Base-by-base conservation (phyloP, 1,140 invertebrate species). In the Doryteuthis pealeii region DNA sequence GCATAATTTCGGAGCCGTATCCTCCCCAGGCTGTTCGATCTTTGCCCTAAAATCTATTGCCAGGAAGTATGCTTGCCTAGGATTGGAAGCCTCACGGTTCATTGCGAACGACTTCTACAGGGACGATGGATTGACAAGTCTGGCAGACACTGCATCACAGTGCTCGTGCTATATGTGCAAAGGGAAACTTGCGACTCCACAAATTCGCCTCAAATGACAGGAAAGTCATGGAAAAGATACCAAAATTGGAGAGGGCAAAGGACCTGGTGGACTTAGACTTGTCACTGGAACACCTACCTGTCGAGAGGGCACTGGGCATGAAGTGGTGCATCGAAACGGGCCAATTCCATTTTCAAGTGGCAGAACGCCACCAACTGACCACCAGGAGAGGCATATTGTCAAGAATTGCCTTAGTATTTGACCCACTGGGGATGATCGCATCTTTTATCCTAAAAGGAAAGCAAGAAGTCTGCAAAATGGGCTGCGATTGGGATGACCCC, bases 311-410 rank as follows among this genome's bases (percentile, higher is more conserved):
- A 12, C 67, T 83, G 10, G 81, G 79, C 22, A 68, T 83, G 10
- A 68, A 74, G 18, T 83, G 80, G 81, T 72, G 71, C 72, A 70
- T 82, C 10, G 76, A 83, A 22, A 76, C 74, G 28, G 81, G 82
- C 35, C 68, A 49, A 2, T 79, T 82, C 45, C 70, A 77, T 22
- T 80, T 80, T 62, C 68, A 70, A 49, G 72, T 80, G n/a, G 68
- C 32, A 10, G 62, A 77, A 18, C 68, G 73, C 18, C 74, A 78
- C 43, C 70, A 72, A 58, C 75, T 79, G 10, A n/a, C 76, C 15
- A 80, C 77, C 6, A 45, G 77, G 6, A 58, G 79, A 15, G 79
- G 76, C 49, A 73, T 80, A 10, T 35, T 83, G 14, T 78, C 79
- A n/a, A 79, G 70, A 14, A 72, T 81, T 5, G 70, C 71, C 5